phyloP scores from a whole-genome alignment of 2,113 vertebrate genomes.

The Crotalus tigris region DNA sequence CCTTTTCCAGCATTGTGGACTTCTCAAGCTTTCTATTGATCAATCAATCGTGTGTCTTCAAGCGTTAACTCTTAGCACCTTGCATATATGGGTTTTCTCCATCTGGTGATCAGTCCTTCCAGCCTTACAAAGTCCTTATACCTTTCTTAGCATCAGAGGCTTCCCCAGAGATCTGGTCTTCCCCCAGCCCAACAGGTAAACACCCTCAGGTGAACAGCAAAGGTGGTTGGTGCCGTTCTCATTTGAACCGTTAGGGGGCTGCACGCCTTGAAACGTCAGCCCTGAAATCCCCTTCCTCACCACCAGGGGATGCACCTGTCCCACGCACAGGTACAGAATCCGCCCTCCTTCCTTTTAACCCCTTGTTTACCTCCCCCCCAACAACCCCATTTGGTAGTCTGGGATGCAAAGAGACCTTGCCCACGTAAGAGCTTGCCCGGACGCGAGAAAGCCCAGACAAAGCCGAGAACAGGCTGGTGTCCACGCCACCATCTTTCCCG shows the following conservation, averaged over 20 bases:
- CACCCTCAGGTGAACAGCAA: neutral
- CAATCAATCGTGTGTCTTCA: too few relatives aligned
- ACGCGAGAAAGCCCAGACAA: neutral
- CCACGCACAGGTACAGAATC: neutral
- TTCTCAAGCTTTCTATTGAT: too few relatives aligned
- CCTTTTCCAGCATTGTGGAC: too few relatives aligned
- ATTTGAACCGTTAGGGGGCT: neutral
- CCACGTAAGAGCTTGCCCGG: neutral
- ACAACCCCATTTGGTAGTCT: neutral
- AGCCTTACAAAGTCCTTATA: neutral
- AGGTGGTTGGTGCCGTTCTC: neutral
- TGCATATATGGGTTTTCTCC: too few relatives aligned
- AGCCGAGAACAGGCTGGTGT: neutral
- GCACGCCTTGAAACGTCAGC: neutral
- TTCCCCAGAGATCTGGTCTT: neutral
- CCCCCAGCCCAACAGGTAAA: neutral
- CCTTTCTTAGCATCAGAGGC: too few relatives aligned
- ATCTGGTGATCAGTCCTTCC: fast-evolving
- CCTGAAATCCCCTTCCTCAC: neutral
- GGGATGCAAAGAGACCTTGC: neutral
- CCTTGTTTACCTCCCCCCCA: neutral
- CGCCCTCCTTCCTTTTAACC: neutral
- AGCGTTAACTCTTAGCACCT: too few relatives aligned
- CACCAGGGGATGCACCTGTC: neutral
- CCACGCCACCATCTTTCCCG: too few relatives aligned